A percentile compares a stretch with the other conserved stretches of the same genome.
Conservation (phyloP, 2,888 invertebrate genomes). For the Pristionchus arcanus region DNA sequence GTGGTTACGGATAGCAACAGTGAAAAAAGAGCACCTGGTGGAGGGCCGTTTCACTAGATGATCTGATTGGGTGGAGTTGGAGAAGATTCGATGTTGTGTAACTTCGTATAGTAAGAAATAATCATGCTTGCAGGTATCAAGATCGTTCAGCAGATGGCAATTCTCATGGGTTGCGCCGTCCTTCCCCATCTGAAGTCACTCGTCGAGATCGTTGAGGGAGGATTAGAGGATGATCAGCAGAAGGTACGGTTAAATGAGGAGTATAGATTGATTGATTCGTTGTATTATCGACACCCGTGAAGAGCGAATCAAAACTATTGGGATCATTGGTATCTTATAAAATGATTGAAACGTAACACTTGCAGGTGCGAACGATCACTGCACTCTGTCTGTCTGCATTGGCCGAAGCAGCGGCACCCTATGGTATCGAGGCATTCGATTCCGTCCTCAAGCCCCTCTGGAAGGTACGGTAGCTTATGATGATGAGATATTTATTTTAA, state of each 20-base stretch:
- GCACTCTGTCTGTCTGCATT: conserved; percentile 97
- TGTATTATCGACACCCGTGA: not conserved
- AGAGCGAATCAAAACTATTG: no score
- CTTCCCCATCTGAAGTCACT: conserved; percentile 96
- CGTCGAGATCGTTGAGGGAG: conserved; percentile 99
- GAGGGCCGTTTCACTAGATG: not conserved
- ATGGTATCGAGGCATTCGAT: conserved; percentile 99
- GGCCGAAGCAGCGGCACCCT: conserved; percentile 98
- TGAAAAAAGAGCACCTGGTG: not conserved
- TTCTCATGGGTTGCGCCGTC: conserved; percentile 99
- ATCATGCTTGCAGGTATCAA: conserved; percentile 86
- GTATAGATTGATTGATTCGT: not conserved
- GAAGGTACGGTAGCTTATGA: conserved; percentile 86
- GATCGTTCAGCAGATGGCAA: conserved; percentile 99
- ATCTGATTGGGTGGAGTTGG: not conserved
- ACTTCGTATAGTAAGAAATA: not conserved
- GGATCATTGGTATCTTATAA: not conserved
- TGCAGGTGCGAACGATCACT: conserved; percentile 90
- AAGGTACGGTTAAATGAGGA: conserved; percentile 84
- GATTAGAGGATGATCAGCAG: conserved; percentile 97
- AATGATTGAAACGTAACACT: not conserved
- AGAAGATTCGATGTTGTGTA: not conserved
- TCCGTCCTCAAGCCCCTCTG: conserved; percentile 98
- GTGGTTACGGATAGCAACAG: not conserved
- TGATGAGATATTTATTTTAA: not conserved